phyloP scores from a whole-genome alignment of 2,113 vertebrate species.

The Phyllopteryx taeniolatus region DNA sequence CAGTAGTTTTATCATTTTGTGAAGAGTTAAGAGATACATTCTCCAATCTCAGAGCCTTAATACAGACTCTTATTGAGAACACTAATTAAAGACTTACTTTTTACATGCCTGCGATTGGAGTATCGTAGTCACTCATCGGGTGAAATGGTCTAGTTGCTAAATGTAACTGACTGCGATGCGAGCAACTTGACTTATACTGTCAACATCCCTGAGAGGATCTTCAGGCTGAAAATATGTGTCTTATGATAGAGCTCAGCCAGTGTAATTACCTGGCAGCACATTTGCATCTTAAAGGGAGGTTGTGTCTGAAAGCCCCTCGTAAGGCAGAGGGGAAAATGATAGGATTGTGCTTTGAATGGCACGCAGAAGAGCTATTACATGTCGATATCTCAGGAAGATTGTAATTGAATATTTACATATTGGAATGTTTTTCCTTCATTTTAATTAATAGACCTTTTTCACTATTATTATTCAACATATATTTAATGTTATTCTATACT shows the following conservation, averaged over 20 bases:
- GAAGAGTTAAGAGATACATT: not conserved
- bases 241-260: conserved; percentile 27
- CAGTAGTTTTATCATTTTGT: not conserved
- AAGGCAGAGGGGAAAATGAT: not conserved
- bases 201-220: conserved; percentile 13
- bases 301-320: not conserved
- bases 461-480: not conserved
- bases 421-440: too few relatives aligned
- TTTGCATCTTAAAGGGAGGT: conserved; percentile 7
- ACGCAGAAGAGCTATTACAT: not conserved
- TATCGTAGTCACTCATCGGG: conserved; percentile 37
- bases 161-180: conserved; percentile 42
- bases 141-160: conserved; percentile 59
- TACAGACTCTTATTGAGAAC: conserved; percentile 33
- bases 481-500: not conserved
- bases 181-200: conserved; percentile 17
- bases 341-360: not conserved
- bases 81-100: conserved; percentile 47
- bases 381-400: not conserved
- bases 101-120: conserved; percentile 43
- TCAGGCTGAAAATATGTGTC: conserved; percentile 27
- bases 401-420: not conserved
- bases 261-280: conserved; percentile 24
- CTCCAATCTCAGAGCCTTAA: conserved; percentile 6
- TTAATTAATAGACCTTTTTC: not conserved